Evolutionary conservation across 2,113 vertebrate species (phyloP).

Genomic region (Crypturellus undulatus): DNA sequence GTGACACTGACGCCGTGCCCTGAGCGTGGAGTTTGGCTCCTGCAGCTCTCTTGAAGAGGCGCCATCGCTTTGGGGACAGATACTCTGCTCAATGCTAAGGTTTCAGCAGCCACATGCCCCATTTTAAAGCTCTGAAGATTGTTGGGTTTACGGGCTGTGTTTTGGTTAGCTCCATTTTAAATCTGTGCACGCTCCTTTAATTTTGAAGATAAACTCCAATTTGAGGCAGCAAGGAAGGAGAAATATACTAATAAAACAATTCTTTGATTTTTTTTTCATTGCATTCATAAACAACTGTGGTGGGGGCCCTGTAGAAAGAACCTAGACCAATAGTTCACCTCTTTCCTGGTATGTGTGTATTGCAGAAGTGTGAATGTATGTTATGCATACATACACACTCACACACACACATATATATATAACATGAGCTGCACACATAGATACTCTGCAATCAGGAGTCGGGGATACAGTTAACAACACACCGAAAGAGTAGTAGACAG

Average conservation of each 20-base stretch:
- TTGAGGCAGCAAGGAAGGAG: background rate
- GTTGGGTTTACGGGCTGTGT: background rate
- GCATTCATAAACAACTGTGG: background rate
- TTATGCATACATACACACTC: conserved; percentile 36
- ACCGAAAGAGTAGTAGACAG: conserved; percentile 51
- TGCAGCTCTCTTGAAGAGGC: background rate
- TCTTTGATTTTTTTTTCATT: background rate
- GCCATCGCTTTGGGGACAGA: background rate
- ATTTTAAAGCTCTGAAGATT: background rate
- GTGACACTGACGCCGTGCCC: background rate
- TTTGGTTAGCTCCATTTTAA: background rate
- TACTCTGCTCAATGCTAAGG: background rate
- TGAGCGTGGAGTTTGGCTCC: background rate
- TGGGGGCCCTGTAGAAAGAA: background rate
- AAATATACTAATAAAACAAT: background rate
- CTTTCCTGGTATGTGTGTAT: conserved; percentile 32
- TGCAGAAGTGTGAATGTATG: conserved; percentile 21
- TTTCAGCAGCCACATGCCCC: background rate
- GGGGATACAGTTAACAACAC: conserved; percentile 53
- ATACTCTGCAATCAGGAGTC: conserved; percentile 51
- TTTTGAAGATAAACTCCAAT: conserved; percentile 14
- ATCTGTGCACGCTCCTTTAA: background rate
- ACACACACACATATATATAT: conserved; percentile 30
- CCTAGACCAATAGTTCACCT: background rate
- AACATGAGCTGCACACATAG: conserved; percentile 65